Evolutionary conservation across 2,113 vertebrate genomes (phyloP).

Genomic region (Pituophis catenifer): DNA sequence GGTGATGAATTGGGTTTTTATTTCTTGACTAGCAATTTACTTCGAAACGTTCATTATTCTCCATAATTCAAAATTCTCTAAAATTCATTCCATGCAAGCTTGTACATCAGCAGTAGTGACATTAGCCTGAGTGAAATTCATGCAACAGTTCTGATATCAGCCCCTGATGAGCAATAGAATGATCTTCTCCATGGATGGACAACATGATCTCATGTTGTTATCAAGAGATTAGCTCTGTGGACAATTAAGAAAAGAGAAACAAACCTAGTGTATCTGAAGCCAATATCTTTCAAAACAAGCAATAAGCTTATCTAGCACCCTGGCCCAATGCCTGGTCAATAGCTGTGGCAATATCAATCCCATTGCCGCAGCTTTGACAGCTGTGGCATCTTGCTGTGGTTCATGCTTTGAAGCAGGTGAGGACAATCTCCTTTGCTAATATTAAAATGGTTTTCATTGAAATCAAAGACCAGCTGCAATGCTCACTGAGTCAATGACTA

Average conservation of each 20-base stretch:
- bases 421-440: constrained; percentile 8
- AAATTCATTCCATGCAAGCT: not conserved
- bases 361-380: not conserved
- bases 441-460: constrained; percentile 9
- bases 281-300: not conserved
- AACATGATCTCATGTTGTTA: too few relatives aligned
- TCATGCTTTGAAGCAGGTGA: not conserved
- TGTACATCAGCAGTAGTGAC: not conserved
- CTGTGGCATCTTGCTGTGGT: not conserved
- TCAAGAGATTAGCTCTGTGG: too few relatives aligned
- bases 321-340: not conserved
- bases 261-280: not conserved
- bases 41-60: not conserved
- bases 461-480: constrained; percentile 22
- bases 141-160: not conserved
- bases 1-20: not conserved
- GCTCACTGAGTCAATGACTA: constrained; percentile 13
- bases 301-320: not conserved
- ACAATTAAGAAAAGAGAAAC: not conserved
- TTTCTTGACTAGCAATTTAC: not conserved
- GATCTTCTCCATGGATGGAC: too few relatives aligned
- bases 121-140: not conserved
- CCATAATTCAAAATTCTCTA: not conserved
- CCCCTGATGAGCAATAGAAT: too few relatives aligned
- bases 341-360: not conserved